These are phyloP conservation scores for Papilio dardanus DNA, from an alignment of 1,140 invertebrate genomes.

Conservation along the genomic window DNA sequence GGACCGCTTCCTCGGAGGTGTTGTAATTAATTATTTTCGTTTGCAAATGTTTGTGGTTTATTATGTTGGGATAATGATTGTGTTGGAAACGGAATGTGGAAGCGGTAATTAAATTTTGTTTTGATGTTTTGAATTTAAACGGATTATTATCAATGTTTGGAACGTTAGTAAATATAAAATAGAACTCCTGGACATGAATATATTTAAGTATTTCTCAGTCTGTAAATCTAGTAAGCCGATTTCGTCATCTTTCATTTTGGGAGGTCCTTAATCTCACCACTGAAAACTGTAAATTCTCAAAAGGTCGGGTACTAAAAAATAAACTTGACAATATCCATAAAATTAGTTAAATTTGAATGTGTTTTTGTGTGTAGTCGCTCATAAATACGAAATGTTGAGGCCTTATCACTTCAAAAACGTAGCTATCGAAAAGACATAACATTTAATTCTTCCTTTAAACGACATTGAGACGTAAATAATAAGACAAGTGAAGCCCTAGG, in stretches of 20 bases:
- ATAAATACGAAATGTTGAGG: too few relatives aligned
- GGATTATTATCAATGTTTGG: background rate
- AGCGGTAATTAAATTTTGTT: constrained; percentile 34
- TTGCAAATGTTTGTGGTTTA: constrained; percentile 66
- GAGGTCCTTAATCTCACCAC: too few relatives aligned
- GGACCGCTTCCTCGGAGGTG: constrained; percentile 66
- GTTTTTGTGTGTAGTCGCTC: too few relatives aligned
- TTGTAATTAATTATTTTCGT: constrained; percentile 80
- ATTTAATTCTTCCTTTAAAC: background rate
- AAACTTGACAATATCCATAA: background rate
- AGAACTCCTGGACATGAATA: background rate
- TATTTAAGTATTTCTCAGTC: background rate
- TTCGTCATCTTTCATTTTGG: background rate
- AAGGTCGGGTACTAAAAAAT: background rate
- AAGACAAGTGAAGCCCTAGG: constrained; percentile 9
- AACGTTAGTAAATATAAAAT: background rate
- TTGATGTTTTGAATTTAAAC: background rate
- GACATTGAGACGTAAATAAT: background rate
- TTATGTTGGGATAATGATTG: constrained; percentile 46
- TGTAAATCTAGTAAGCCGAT: too few relatives aligned
- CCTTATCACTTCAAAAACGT: background rate
- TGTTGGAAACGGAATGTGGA: constrained; percentile 54
- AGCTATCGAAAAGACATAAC: background rate
- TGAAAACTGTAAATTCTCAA: too few relatives aligned
- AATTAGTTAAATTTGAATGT: background rate